Percentiles rank a stretch among this genome's conserved stretches.
phyloP scores from a whole-genome alignment of 2,113 vertebrate genomes.

The Xiphias gladius region DNA sequence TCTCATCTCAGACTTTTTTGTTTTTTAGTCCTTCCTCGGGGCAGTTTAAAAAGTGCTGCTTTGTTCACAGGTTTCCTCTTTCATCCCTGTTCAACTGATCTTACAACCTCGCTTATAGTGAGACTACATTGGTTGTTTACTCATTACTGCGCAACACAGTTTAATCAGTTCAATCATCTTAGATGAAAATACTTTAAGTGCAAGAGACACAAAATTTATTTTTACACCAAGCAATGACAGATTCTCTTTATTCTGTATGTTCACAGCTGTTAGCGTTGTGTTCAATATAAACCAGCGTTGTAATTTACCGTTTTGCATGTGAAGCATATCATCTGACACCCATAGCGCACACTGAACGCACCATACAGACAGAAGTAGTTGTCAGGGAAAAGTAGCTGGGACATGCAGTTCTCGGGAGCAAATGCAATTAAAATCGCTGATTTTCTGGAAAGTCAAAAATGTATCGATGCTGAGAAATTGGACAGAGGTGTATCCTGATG shows the following conservation, averaged over 20 bases:
- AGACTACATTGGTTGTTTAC: not conserved
- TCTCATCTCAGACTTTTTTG: not conserved
- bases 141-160: not conserved
- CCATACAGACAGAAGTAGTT: not conserved
- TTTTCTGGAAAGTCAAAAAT: not conserved
- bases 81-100: slow-evolving; percentile 9
- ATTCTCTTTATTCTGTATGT: not conserved
- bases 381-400: not conserved
- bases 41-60: not conserved
- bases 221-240: not conserved
- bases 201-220: not conserved
- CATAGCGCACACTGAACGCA: not conserved
- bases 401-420: not conserved
- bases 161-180: not conserved
- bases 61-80: slow-evolving; percentile 3
- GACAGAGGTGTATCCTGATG: not conserved
- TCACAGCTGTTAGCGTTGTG: not conserved
- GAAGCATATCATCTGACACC: not conserved
- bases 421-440: not conserved
- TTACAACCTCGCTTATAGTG: not conserved
- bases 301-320: not conserved
- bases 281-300: not conserved
- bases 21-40: not conserved
- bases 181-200: not conserved
- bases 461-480: not conserved